Conservation (phyloP, 1,140 invertebrate species). For the Elysia chlorotica region DNA sequence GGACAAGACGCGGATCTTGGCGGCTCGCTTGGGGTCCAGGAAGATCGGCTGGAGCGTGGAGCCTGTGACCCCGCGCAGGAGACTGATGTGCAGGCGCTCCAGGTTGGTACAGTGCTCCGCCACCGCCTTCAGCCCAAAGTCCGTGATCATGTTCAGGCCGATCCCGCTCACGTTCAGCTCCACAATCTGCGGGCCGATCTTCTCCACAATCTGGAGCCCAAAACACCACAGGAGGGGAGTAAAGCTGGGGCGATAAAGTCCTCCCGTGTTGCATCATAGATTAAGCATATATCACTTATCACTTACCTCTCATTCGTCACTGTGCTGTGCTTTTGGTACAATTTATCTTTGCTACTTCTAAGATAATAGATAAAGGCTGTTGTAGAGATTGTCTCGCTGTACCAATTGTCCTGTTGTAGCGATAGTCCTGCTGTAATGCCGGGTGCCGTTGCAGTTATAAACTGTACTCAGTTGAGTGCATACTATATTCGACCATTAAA, state of each 20-base stretch:
- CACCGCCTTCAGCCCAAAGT: slow-evolving; percentile 42
- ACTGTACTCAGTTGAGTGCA: too few relatives aligned
- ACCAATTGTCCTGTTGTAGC: too few relatives aligned
- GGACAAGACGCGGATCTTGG: slow-evolving; percentile 37
- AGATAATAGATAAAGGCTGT: too few relatives aligned
- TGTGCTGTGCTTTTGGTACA: too few relatives aligned
- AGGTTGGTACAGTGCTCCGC: slow-evolving; percentile 44
- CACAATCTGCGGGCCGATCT: slow-evolving; percentile 38
- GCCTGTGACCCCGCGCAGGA: slow-evolving; percentile 41
- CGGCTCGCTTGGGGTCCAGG: slow-evolving; percentile 35
- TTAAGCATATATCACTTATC: too few relatives aligned
- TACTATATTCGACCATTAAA: too few relatives aligned
- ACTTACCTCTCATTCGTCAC: too few relatives aligned
- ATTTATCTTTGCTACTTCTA: too few relatives aligned
- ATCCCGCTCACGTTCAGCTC: slow-evolving; percentile 50
- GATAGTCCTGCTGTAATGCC: too few relatives aligned
- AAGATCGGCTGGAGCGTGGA: slow-evolving; percentile 41
- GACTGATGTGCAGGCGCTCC: slow-evolving; percentile 40
- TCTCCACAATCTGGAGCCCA: slow-evolving; percentile 41
- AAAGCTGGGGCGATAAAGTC: neutral
- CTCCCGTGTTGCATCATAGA: neutral
- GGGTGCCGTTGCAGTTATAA: too few relatives aligned
- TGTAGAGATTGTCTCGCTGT: too few relatives aligned
- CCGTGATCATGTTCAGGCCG: slow-evolving; percentile 34
- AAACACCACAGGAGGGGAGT: neutral